Conservation (phyloP, 2,888 invertebrate species). For the Cataglyphis cursor region DNA sequence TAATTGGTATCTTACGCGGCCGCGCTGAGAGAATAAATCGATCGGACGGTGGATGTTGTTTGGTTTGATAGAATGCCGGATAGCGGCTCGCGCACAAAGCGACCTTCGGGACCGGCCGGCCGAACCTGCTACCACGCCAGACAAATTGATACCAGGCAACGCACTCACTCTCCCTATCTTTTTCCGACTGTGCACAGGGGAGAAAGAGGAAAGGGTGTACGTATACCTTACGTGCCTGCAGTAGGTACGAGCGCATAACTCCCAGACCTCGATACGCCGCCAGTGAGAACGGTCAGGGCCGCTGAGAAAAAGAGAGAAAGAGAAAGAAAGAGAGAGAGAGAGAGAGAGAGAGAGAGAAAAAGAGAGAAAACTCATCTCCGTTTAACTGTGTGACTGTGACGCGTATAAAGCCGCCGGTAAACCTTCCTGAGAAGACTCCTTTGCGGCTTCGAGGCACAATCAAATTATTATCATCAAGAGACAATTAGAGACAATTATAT, state of each 20-base stretch:
- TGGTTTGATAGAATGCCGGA: conserved; percentile 84
- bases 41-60: conserved; percentile 76
- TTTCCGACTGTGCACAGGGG: conserved; percentile 65
- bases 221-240: conserved; percentile 71
- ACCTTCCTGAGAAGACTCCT: background rate
- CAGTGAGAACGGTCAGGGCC: conserved; percentile 66
- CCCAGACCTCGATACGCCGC: conserved; percentile 70
- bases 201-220: conserved; percentile 32
- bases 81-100: conserved; percentile 85
- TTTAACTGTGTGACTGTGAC: conserved; percentile 37
- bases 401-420: conserved; percentile 15
- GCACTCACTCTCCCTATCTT: conserved; percentile 82
- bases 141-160: conserved; percentile 86
- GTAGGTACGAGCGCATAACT: conserved; percentile 76
- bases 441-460: background rate
- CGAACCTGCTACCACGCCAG: conserved; percentile 81
- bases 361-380: conserved; percentile 22
- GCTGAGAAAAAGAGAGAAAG: background rate
- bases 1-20: conserved; percentile 81
- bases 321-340: background rate
- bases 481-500: conserved; percentile 34
- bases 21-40: conserved; percentile 79
- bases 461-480: background rate
- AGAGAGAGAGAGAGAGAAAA: background rate
- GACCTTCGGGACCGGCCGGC: conserved; percentile 80